phyloP scores from a whole-genome alignment of 2,888 invertebrate genomes.

The Melikaiella ostensackeni region DNA sequence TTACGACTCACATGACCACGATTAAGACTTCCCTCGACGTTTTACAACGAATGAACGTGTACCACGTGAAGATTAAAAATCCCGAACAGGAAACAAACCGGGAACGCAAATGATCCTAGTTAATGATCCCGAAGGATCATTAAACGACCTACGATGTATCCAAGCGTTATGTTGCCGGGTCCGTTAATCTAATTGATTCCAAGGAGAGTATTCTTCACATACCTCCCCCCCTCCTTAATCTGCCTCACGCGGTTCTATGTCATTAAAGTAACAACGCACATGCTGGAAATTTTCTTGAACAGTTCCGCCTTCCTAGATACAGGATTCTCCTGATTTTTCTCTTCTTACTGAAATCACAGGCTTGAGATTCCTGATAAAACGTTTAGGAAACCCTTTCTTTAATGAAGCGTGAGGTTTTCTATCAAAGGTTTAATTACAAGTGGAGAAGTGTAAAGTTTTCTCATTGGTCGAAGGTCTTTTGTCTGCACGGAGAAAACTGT shows the following conservation, averaged over 20 bases:
- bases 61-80: conserved; percentile 46
- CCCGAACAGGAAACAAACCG: conserved; percentile 51
- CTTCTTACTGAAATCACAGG: conserved; percentile 3
- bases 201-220: conserved; percentile 47
- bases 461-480: no score
- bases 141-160: conserved; percentile 51
- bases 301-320: conserved; percentile 29
- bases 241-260: not conserved
- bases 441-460: not conserved
- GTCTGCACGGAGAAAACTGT: no score
- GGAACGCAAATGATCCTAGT: conserved; percentile 51
- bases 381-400: not conserved
- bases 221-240: not conserved
- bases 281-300: conserved; percentile 5
- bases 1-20: conserved; percentile 3
- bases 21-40: conserved; percentile 9
- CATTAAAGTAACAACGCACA: conserved; percentile 9
- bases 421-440: not conserved
- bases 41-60: not conserved
- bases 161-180: conserved; percentile 47
- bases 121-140: conserved; percentile 50
- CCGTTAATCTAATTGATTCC: conserved; percentile 58
- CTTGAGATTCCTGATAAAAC: conserved; percentile 21
- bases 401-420: not conserved
- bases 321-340: conserved; percentile 23